Evolutionary conservation across 2,113 vertebrate genomes (phyloP).

Genomic region (Trematomus loennbergii): DNA sequence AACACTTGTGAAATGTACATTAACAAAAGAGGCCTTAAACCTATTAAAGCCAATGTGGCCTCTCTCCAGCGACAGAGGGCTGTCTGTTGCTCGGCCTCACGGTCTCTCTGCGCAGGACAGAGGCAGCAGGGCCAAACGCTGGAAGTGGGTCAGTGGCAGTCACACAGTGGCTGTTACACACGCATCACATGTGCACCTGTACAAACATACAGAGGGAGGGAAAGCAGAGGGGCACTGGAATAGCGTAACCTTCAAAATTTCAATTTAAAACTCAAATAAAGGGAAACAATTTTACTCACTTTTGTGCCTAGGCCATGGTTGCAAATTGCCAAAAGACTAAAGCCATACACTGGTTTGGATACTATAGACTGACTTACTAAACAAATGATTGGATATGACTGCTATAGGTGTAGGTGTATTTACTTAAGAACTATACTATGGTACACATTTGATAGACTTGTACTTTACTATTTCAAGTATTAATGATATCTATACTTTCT

Average conservation of each 20-base stretch:
- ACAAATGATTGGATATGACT: not conserved
- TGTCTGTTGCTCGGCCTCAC: conserved; percentile 59
- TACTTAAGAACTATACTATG: too few species aligned
- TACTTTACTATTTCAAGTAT: too few species aligned
- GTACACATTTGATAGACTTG: too few species aligned
- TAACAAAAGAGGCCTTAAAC: not conserved
- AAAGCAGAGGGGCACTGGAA: conserved; percentile 44
- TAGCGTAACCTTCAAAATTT: conserved; percentile 49
- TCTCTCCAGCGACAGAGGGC: conserved; percentile 55
- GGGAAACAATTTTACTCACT: conserved; percentile 33
- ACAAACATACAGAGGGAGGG: conserved; percentile 75
- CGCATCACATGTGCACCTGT: conserved; percentile 81
- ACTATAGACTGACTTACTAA: not conserved
- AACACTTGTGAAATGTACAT: not conserved
- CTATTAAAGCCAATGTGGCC: conserved; percentile 13
- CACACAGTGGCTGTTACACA: conserved; percentile 75
- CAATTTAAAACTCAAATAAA: conserved; percentile 34
- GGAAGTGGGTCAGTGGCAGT: conserved; percentile 77
- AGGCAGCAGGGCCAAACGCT: conserved; percentile 62
- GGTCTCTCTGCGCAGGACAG: conserved; percentile 46
- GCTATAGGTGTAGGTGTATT: not conserved
- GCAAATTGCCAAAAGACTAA: conserved; percentile 12
- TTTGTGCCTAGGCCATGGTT: not conserved
- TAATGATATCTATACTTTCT: too few species aligned
- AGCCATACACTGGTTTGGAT: not conserved